Base-by-base conservation (phyloP, 2,797 vertebrate species). In the Echeneis naucrates region DNA sequence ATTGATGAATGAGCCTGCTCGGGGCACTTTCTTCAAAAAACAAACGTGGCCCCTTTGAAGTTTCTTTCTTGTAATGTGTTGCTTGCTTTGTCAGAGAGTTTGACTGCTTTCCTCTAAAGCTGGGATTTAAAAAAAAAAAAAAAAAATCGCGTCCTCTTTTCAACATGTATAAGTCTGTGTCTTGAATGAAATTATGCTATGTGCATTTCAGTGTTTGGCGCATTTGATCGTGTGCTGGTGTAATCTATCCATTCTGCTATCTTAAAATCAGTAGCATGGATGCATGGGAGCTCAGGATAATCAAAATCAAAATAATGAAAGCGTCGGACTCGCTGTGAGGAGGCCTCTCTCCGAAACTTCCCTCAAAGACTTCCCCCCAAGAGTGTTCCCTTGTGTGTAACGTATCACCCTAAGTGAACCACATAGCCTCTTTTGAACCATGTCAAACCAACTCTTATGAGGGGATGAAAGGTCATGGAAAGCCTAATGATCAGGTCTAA, bases 401-500 rank as follows among this genome's bases (percentile, higher is more conserved):
- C 80, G 63, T 68, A 80, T 86, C 68, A 68, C 17, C 30, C 59
- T 33, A 57, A 72, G 69, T 6, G 33, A 53, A 70, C 74, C 61
- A 57, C 63, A 55, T 64, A 21, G 74, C 40, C 61, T 70, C 62
- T 62, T 75, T 68, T 72, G 51, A 86, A 79, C 55, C 35, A 5
- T 3, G 13, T 61, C 42, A 53, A 67, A 47, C 47, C 44, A 64
- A 78, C 51, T 71, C 42, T 21, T 24, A n/a, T 9, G 13, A 40
- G 56, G 61, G 42, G 16, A 63, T 59, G 17, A 71, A 68, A 77
- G 72, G 63, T 60, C 38, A 37, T 37, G n/a, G 52, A 76, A 75
- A 72, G 30, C 72, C 55, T 73, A 78, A 85, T 69, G 73, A 91
- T 72, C 78, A 62, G 55, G 52, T 80, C 66, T 78, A 73, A 83